phyloP scores from a whole-genome alignment of 2,113 vertebrate species.

The Anhinga anhinga region DNA sequence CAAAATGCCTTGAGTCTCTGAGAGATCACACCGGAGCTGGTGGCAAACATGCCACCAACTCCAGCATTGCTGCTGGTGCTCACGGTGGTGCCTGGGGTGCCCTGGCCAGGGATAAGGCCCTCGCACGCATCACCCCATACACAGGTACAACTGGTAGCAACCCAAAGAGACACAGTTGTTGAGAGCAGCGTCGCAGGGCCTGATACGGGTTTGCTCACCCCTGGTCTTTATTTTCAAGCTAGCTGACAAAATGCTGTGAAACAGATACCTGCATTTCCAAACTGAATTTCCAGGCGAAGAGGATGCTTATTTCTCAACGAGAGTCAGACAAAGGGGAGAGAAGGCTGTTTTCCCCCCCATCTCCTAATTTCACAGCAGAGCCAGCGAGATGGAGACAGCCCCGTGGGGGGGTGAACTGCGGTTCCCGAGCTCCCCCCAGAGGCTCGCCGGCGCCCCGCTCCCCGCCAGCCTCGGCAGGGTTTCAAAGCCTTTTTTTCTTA shows the following conservation, averaged over 20 bases:
- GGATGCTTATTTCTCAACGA: neutral
- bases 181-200: neutral
- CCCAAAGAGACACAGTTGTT: neutral
- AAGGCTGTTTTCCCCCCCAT: neutral
- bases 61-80: neutral
- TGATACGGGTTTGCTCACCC: neutral
- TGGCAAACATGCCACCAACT: neutral
- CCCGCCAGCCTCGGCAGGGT: neutral
- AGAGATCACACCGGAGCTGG: neutral
- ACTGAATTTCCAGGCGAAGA: neutral
- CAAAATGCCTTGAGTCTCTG: neutral
- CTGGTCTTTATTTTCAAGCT: neutral
- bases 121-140: fast-evolving
- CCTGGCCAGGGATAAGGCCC: neutral
- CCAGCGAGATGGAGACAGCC: neutral
- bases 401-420: neutral
- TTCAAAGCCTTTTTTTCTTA: neutral
- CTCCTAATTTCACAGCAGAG: neutral
- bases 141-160: too few relatives aligned
- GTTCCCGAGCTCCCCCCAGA: constrained; percentile 65
- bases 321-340: neutral
- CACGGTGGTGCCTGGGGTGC: fast-evolving
- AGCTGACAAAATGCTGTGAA: neutral
- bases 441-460: neutral
- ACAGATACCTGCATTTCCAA: neutral